Evolutionary conservation across 2,113 vertebrate species (phyloP).

Genomic region (Halichoeres trimaculatus): DNA sequence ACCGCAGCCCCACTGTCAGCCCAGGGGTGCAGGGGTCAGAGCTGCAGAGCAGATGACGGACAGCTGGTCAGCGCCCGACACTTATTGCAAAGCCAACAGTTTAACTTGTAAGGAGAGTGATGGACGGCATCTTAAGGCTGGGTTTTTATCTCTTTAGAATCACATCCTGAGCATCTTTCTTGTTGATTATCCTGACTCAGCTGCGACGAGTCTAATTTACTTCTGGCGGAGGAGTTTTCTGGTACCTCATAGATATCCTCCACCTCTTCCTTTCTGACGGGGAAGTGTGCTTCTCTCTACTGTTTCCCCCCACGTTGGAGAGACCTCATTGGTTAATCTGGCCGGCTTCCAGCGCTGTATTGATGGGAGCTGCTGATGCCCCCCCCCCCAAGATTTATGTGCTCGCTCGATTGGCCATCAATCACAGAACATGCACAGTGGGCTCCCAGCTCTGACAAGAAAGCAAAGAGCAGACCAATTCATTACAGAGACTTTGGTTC

Average conservation of each 20-base stretch:
- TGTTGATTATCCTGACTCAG: conserved; percentile 32
- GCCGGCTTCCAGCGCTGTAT: conserved; percentile 53
- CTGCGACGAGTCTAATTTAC: conserved; percentile 29
- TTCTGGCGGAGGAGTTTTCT: conserved; percentile 20
- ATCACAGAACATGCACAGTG: conserved; percentile 64
- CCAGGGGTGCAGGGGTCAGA: conserved; percentile 29
- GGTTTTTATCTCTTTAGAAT: conserved; percentile 3
- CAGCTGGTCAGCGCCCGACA: conserved; percentile 47
- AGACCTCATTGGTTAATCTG: conserved; percentile 56
- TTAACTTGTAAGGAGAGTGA: not conserved
- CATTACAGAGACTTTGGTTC: conserved; percentile 64
- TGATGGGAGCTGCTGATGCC: conserved; percentile 66
- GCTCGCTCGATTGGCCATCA: conserved; percentile 73
- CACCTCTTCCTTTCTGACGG: conserved; percentile 15
- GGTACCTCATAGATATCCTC: conserved; percentile 31
- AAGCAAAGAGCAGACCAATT: conserved; percentile 56
- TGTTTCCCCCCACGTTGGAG: not conserved
- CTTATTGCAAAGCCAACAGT: conserved; percentile 28
- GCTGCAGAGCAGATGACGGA: conserved; percentile 39
- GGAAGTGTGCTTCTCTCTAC: not conserved
- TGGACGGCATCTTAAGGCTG: conserved; percentile 3
- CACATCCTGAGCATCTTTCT: conserved; percentile 2
- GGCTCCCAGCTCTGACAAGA: conserved; percentile 47
- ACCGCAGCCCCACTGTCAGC: conserved; percentile 22
- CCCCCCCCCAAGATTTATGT: conserved; percentile 72